Evolutionary conservation across 2,797 vertebrate genomes (phyloP).

Genomic region (Eulemur rubriventer): DNA sequence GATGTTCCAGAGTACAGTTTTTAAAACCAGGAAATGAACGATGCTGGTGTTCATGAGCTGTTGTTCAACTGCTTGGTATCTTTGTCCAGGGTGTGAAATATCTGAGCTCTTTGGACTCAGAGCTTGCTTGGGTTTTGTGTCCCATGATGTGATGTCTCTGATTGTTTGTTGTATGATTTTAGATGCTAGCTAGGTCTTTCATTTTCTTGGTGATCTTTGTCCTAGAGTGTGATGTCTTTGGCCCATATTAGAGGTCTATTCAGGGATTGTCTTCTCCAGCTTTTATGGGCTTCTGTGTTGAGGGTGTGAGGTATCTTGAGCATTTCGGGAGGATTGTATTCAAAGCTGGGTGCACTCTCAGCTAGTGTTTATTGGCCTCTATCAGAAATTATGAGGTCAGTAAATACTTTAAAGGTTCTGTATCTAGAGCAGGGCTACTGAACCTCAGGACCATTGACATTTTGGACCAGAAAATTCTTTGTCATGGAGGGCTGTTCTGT

Average conservation of each 20-base stretch:
- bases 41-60: background rate
- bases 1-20: background rate
- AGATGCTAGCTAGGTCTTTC: background rate
- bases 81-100: background rate
- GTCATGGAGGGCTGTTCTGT: background rate
- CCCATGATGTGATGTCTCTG: background rate
- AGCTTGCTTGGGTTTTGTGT: background rate
- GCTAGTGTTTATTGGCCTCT: slow-evolving; percentile 14
- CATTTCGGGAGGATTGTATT: background rate
- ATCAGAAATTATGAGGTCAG: background rate
- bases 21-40: slow-evolving; percentile 1
- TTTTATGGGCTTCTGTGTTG: background rate
- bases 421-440: background rate
- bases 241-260: background rate
- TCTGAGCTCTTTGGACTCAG: background rate
- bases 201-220: background rate
- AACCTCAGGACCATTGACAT: background rate
- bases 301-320: background rate
- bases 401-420: background rate
- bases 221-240: background rate
- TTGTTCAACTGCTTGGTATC: background rate
- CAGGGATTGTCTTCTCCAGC: background rate
- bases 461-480: slow-evolving; percentile 24
- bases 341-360: background rate
- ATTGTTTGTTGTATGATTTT: slow-evolving; percentile 1